Evolutionary conservation across 92 coral and sea anemone genomes (phyloP).

Genomic region (Heliopora coerulea): DNA sequence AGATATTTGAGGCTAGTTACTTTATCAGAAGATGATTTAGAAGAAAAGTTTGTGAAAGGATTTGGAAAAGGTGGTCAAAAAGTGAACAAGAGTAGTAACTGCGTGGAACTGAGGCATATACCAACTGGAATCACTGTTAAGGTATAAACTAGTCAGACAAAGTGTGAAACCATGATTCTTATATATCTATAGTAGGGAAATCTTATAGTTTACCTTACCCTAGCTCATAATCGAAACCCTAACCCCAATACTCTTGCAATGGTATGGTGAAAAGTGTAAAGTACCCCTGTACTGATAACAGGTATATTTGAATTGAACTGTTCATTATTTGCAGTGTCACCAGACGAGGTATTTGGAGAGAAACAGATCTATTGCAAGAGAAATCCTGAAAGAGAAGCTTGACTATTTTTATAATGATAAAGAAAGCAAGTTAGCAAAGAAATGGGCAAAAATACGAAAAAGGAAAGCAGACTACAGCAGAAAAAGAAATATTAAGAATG

Average conservation of each 20-base stretch:
- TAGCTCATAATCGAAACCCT: too few relatives aligned
- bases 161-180: too few relatives aligned
- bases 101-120: conserved; percentile 84
- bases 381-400: conserved; percentile 63
- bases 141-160: too few relatives aligned
- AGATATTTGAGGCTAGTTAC: conserved; percentile 17
- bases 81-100: conserved; percentile 88
- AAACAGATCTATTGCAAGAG: conserved; percentile 81
- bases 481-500: conserved; percentile 67
- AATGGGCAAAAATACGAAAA: conserved; percentile 68
- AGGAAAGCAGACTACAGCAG: conserved; percentile 79
- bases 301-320: too few relatives aligned
- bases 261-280: too few relatives aligned
- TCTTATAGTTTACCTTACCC: too few relatives aligned
- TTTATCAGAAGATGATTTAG: conserved; percentile 69
- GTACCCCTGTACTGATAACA: too few relatives aligned
- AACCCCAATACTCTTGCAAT: too few relatives aligned
- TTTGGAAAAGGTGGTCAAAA: conserved; percentile 98
- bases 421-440: conserved; percentile 67
- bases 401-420: conserved; percentile 80
- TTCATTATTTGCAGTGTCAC: conserved; percentile 70
- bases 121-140: conserved; percentile 82
- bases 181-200: too few relatives aligned
- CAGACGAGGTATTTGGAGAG: conserved; percentile 85
- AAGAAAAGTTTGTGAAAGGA: conserved; percentile 89